phyloP scores from a whole-genome alignment of 2,797 vertebrate genomes.

The Typhlichthys subterraneus region DNA sequence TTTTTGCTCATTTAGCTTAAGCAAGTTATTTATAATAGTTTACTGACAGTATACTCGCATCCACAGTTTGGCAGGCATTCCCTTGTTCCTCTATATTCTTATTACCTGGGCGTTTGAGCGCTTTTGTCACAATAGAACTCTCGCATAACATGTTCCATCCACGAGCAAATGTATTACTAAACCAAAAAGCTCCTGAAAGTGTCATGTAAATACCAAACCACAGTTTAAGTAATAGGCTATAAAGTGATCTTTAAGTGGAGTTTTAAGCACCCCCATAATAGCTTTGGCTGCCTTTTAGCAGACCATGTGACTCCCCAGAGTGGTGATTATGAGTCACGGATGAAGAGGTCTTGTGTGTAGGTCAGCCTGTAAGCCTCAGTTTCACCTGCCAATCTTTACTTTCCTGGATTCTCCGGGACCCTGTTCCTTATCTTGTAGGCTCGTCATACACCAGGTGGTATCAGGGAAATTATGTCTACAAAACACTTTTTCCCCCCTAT shows the following conservation, averaged over 20 bases:
- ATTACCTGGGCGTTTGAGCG: slow-evolving; percentile 74
- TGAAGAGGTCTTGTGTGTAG: slow-evolving; percentile 97
- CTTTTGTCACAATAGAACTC: slow-evolving; percentile 78
- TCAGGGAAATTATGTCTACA: slow-evolving; percentile 92
- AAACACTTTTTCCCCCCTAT: slow-evolving; percentile 83
- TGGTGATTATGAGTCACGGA: slow-evolving; percentile 99
- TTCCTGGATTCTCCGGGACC: slow-evolving; percentile 86
- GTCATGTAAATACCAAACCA: slow-evolving; percentile 99
- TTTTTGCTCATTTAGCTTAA: slow-evolving; percentile 8
- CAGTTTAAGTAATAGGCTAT: slow-evolving; percentile 99
- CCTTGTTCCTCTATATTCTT: slow-evolving; percentile 29
- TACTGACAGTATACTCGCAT: slow-evolving; percentile 4
- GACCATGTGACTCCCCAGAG: slow-evolving; percentile 96
- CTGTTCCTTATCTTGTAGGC: slow-evolving; percentile 92
- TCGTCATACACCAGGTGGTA: slow-evolving; percentile 92
- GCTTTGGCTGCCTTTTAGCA: slow-evolving; percentile 97
- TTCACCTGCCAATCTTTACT: slow-evolving; percentile 98
- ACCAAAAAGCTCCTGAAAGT: slow-evolving; percentile 95
- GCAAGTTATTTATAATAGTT: slow-evolving; percentile 8
- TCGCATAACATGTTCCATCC: slow-evolving; percentile 57
- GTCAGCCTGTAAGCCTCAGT: slow-evolving; percentile 97
- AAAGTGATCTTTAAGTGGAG: slow-evolving; percentile 99
- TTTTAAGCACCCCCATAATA: slow-evolving; percentile 99
- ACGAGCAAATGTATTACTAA: slow-evolving; percentile 89
- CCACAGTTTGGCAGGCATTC: slow-evolving; percentile 19